Percentiles rank a stretch among this genome's conserved stretches.
Evolutionary conservation across 2,113 vertebrate genomes (phyloP).

Genomic region (Monopterus albus): DNA sequence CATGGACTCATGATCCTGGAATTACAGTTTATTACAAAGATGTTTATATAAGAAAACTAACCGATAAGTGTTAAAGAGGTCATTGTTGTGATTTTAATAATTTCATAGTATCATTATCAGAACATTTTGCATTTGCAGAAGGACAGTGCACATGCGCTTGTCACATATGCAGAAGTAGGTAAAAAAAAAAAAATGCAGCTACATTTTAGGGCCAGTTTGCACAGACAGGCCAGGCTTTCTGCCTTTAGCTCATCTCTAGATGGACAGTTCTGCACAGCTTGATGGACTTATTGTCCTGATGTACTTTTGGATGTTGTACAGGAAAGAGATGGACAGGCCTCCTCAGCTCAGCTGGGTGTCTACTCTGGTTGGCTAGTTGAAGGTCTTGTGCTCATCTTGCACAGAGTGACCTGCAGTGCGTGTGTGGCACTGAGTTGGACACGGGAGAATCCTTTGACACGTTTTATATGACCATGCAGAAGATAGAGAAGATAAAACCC

Average conservation of each 20-base stretch:
- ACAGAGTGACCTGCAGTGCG: not conserved
- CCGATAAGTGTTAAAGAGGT: too few relatives aligned
- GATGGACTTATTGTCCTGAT: not conserved
- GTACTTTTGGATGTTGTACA: not conserved
- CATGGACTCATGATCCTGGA: not conserved
- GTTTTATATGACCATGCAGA: not conserved
- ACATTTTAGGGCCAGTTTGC: not conserved
- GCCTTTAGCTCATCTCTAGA: not conserved
- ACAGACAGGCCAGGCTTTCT: not conserved
- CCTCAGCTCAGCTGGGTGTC: constrained; percentile 1
- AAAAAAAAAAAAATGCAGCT: not conserved
- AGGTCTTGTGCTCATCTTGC: not conserved
- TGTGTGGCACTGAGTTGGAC: not conserved
- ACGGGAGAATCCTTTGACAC: not conserved
- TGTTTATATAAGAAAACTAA: not conserved
- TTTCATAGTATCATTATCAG: too few relatives aligned
- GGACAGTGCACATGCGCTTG: not conserved
- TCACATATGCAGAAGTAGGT: too few relatives aligned
- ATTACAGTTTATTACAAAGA: not conserved
- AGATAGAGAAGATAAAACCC: not conserved
- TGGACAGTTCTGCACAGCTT: not conserved
- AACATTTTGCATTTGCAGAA: not conserved
- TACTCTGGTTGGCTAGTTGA: not conserved
- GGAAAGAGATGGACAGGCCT: not conserved
- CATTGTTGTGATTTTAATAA: too few relatives aligned